Base-by-base conservation (phyloP, 2,113 vertebrate species). In the Sylvicapra grimmia region DNA sequence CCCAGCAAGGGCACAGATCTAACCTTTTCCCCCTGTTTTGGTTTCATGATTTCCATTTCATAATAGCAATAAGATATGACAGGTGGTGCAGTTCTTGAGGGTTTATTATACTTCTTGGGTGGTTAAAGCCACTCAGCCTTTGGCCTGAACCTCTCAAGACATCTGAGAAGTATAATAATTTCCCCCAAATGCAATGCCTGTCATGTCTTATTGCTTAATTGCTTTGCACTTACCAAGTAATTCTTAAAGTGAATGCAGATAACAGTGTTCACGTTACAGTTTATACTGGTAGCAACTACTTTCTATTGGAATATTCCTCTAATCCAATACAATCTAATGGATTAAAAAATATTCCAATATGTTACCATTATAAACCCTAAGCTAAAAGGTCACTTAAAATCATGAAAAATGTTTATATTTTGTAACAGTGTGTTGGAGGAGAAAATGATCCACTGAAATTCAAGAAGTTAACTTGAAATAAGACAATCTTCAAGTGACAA, bases 171-270 rank as follows among this genome's bases (percentile, higher is more conserved):
- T 96, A 94, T 96, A 98, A 99, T 99, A 99, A 99, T 98, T 98
- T 88, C 98, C 98, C 97, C 96, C 95, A 98, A 99, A 99, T 98
- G 97, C 88, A 96, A 97, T 97, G 95, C 97, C 94, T 99, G 98
- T 98, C 99, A 98, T 98, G 97, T 98, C 97, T 97, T 98, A 98
- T 96, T 98, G 98, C 98, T 98, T 99, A 99, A 99, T 99, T 99
- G 98, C 98, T 98, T 98, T 98, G 97, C 98, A 98, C 98, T 98
- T 98, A 98, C 97, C 93, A 98, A 98, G 98, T 98, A 98, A 98
- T 98, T 97, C 98, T 98, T 98, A 98, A 98, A 98, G 96, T 95
- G 98, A 98, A 98, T 97, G 83, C 87, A 98, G 97, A 98, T 92
- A 98, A 94, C 90, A 93, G 88, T 95, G 97, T 97, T 75, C 98